phyloP scores from a whole-genome alignment of 2,113 vertebrate genomes.

The Malurus alboscapulatus region DNA sequence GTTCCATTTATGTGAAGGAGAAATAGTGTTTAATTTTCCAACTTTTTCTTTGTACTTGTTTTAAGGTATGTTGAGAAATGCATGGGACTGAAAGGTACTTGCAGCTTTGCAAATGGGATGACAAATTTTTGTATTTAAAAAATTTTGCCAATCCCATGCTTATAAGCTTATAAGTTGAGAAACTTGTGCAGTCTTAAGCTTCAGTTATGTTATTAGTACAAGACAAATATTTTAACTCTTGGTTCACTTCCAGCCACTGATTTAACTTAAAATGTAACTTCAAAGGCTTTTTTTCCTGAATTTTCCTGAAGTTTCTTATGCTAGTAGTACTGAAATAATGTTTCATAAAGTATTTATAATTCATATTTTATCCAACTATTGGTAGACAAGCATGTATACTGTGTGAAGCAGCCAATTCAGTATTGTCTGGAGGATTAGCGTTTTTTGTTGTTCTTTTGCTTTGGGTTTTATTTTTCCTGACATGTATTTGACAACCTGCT shows the following conservation, averaged over 20 bases:
- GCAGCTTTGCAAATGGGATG: not conserved
- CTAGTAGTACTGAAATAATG: not conserved
- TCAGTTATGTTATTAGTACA: not conserved
- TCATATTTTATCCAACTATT: not conserved
- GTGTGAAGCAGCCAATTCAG: not conserved
- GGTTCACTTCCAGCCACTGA: not conserved
- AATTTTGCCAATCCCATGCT: not conserved
- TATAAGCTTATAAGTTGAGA: not conserved
- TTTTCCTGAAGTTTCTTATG: not conserved
- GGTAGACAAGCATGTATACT: not conserved
- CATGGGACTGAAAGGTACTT: not conserved
- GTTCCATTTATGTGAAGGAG: not conserved
- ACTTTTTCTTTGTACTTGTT: not conserved
- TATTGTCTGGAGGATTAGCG: not conserved
- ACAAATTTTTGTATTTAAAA: not conserved
- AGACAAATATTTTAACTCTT: not conserved
- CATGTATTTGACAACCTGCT: constrained; percentile 13
- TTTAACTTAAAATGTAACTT: not conserved
- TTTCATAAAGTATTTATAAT: not conserved
- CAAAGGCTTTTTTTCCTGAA: not conserved
- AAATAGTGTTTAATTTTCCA: not conserved
- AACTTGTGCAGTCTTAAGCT: not conserved
- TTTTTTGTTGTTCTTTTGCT: not conserved
- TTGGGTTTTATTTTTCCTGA: not conserved
- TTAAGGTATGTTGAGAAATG: not conserved